A percentile compares a stretch with the other conserved stretches of the same genome.
These are phyloP conservation scores for Acanthopleura granulata DNA, from an alignment of 2,888 invertebrate genomes.

Conservation along the genomic window DNA sequence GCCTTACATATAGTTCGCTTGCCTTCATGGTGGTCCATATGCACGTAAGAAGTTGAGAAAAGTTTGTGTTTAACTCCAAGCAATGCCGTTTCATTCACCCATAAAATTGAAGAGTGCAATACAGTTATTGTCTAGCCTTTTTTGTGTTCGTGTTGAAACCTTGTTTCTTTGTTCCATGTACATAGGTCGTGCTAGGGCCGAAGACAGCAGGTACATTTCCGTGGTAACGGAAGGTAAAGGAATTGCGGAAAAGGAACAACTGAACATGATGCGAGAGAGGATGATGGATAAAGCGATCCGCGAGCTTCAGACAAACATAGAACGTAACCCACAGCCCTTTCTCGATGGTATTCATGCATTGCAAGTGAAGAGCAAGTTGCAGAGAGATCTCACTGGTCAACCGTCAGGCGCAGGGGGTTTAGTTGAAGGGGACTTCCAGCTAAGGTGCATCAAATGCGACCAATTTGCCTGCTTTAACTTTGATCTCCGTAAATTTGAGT, in stretches of 20 bases:
- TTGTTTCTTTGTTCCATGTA: no score
- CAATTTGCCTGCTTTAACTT: constrained; percentile 48
- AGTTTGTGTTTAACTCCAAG: no score
- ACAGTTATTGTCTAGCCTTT: background rate
- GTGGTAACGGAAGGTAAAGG: constrained; percentile 47
- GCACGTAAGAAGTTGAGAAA: no score
- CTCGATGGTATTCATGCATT: no score
- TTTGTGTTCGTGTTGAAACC: background rate
- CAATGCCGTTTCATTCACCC: no score
- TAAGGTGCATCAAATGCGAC: constrained; percentile 56
- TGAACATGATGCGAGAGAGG: constrained; percentile 60
- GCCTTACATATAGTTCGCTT: no score
- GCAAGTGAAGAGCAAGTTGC: constrained; percentile 43
- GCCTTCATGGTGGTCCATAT: no score
- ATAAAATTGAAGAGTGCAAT: no score
- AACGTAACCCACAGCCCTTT: constrained; percentile 28
- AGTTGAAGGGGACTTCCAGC: constrained; percentile 42
- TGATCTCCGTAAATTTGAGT: constrained; percentile 49
- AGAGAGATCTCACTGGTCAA: constrained; percentile 36
- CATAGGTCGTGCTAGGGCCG: constrained; percentile 63
- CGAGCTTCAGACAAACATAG: constrained; percentile 32
- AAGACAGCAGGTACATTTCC: constrained; percentile 56
- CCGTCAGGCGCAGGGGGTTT: constrained; percentile 23
- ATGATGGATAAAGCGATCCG: constrained; percentile 62
- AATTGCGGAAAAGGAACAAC: constrained; percentile 57